Percentiles rank a stretch among this genome's conserved stretches.
Conservation (phyloP, 2,888 invertebrate genomes). For the Ormyrus nitidulus region DNA sequence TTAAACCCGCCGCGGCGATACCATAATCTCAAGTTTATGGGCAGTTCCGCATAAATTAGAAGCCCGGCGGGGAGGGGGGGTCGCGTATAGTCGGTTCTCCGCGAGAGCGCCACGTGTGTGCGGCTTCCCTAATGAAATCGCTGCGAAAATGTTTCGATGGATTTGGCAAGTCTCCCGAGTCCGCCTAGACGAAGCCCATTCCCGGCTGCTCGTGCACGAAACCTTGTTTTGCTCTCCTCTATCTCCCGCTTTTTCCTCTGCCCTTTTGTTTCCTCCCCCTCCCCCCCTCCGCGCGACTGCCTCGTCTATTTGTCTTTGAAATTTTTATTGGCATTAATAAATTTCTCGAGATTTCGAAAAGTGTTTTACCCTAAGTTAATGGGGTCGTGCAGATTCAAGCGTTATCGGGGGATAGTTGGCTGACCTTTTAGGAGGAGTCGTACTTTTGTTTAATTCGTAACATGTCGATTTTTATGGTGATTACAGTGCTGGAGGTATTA, state of each 20-base stretch:
- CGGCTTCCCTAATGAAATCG: constrained; percentile 53
- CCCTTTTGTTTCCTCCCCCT: constrained; percentile 3
- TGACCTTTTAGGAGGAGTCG: background rate
- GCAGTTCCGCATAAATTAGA: constrained; percentile 53
- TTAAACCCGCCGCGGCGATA: constrained; percentile 41
- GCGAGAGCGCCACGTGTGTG: constrained; percentile 4
- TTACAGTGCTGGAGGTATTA: too few relatives aligned
- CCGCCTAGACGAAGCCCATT: constrained; percentile 1
- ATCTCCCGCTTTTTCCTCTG: background rate
- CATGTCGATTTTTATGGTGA: background rate
- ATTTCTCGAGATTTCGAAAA: constrained; percentile 18
- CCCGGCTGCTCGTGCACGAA: constrained; percentile 28
- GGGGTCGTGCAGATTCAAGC: background rate
- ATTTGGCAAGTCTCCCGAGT: constrained; percentile 53
- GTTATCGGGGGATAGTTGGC: background rate
- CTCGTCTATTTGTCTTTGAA: constrained; percentile 43
- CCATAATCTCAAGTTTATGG: constrained; percentile 55
- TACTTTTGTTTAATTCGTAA: constrained; percentile 4
- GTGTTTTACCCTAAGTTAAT: constrained; percentile 11
- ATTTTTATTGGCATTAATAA: constrained; percentile 44
- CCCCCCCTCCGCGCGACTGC: background rate
- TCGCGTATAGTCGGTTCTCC: background rate
- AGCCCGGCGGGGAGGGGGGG: background rate
- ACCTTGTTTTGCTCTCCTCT: constrained; percentile 25
- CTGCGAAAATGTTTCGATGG: constrained; percentile 52